Conservation (phyloP, 2,888 invertebrate genomes). For the Endotricha flammealis region DNA sequence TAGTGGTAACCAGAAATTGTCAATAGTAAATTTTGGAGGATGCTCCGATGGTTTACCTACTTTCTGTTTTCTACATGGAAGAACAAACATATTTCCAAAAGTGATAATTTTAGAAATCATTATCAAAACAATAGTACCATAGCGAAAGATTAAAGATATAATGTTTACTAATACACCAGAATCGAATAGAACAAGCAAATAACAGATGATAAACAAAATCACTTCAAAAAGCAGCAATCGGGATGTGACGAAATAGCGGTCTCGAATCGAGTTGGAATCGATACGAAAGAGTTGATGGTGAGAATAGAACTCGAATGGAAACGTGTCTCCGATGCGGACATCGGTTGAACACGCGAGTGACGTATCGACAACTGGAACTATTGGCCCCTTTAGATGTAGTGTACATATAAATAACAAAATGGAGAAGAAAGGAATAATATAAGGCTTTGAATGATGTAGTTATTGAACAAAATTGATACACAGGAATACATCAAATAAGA, state of each 20-base stretch:
- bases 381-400: not conserved
- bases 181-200: not conserved
- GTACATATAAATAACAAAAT: too few species aligned
- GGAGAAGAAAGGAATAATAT: too few species aligned
- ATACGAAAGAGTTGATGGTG: conserved; percentile 8
- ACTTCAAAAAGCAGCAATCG: conserved; percentile 5
- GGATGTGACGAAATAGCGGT: conserved; percentile 8
- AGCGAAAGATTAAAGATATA: not conserved
- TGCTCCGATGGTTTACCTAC: too few species aligned
- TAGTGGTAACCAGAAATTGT: too few species aligned
- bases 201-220: conserved; percentile 1
- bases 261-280: conserved; percentile 10
- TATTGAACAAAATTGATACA: too few species aligned
- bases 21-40: too few species aligned
- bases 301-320: conserved; percentile 11
- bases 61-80: too few species aligned
- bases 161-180: not conserved
- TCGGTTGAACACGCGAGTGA: conserved; percentile 4
- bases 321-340: conserved; percentile 10
- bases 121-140: not conserved
- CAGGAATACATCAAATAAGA: too few species aligned
- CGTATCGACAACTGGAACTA: conserved; percentile 7
- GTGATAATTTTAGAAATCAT: not conserved
- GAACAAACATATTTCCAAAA: too few species aligned
- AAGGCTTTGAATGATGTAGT: too few species aligned